phyloP scores from a whole-genome alignment of 2,888 invertebrate species.

The Drosophila mulleri region DNA sequence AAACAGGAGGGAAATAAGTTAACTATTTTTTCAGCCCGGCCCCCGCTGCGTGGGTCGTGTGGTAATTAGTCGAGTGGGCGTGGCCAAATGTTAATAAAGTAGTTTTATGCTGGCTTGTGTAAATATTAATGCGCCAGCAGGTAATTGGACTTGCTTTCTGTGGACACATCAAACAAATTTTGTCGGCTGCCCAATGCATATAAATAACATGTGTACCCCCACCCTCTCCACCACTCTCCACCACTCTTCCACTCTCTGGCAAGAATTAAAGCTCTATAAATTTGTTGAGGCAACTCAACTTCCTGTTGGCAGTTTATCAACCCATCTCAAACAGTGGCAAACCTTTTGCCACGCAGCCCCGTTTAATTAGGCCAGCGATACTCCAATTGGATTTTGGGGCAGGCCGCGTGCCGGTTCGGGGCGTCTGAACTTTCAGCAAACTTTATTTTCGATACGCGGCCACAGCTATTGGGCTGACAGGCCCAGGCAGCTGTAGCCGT shows the following conservation, averaged over 20 bases:
- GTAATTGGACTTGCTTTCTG: slow-evolving; percentile 46
- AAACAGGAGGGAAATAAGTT: neutral
- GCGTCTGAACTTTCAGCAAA: slow-evolving; percentile 57
- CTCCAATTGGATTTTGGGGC: slow-evolving; percentile 61
- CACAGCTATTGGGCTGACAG: slow-evolving; percentile 72
- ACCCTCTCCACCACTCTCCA: neutral
- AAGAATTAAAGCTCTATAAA: neutral
- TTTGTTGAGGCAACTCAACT: slow-evolving; percentile 5
- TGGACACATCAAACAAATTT: slow-evolving; percentile 13
- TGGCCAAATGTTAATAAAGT: slow-evolving; percentile 56
- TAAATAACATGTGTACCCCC: slow-evolving; percentile 1
- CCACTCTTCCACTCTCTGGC: neutral
- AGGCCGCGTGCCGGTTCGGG: neutral
- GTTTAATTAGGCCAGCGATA: slow-evolving; percentile 63
- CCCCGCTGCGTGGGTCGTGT: neutral
- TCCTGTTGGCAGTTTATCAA: slow-evolving; percentile 11
- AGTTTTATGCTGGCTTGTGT: slow-evolving; percentile 40
- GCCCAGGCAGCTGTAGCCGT: slow-evolving; percentile 38
- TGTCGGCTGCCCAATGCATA: slow-evolving; percentile 4
- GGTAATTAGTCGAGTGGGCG: slow-evolving; percentile 53
- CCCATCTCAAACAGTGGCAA: slow-evolving; percentile 10
- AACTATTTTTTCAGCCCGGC: neutral
- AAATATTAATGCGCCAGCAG: slow-evolving; percentile 51
- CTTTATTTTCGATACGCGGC: slow-evolving; percentile 60
- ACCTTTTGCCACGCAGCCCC: slow-evolving; percentile 31